These are phyloP conservation scores for Diploscapter pachys DNA, from an alignment of 1,140 invertebrate species.

Conservation along the genomic window DNA sequence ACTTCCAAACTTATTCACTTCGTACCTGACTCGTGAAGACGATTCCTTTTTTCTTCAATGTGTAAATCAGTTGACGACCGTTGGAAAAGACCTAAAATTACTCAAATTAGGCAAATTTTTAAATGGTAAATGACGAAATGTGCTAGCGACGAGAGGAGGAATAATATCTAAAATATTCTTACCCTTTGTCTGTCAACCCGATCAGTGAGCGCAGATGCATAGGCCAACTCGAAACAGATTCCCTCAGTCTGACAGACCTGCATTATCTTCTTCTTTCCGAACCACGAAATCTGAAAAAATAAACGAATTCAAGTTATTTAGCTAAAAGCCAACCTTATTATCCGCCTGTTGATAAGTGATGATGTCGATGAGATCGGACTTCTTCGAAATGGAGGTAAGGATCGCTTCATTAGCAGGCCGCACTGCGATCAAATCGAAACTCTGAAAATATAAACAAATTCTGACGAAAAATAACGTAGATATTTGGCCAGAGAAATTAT, in stretches of 20 bases:
- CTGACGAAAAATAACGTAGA: not conserved
- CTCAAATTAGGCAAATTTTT: not conserved
- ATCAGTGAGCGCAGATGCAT: constrained; percentile 32
- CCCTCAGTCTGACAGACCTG: constrained; percentile 28
- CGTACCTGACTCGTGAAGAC: constrained; percentile 2
- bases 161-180: constrained; percentile 24
- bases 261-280: constrained; percentile 27
- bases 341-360: constrained; percentile 30
- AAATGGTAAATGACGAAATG: not conserved
- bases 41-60: constrained; percentile 28
- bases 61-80: constrained; percentile 14
- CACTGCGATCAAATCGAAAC: constrained; percentile 55
- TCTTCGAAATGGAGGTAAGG: constrained; percentile 47
- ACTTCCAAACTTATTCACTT: too few species aligned
- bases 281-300: constrained; percentile 25
- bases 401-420: constrained; percentile 47
- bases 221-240: constrained; percentile 39
- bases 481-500: not conserved
- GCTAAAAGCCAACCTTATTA: constrained; percentile 4
- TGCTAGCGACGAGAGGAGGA: not conserved
- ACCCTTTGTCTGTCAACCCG: constrained; percentile 19
- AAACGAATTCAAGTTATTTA: not conserved
- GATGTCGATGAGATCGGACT: constrained; percentile 43
- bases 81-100: constrained; percentile 28
- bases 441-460: constrained; percentile 22